Conservation (phyloP, 2,888 invertebrate species). For the Pachliopta kotzebuea region DNA sequence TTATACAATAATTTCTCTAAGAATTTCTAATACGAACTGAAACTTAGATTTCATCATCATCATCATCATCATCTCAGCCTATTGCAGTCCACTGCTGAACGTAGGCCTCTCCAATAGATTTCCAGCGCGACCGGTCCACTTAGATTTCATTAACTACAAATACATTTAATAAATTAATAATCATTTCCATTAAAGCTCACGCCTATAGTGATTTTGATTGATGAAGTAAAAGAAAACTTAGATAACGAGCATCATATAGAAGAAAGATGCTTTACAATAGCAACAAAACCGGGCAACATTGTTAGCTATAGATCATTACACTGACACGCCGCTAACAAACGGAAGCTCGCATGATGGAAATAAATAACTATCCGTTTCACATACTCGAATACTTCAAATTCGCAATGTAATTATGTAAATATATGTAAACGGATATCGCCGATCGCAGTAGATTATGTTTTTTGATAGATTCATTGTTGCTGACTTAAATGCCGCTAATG, state of each 20-base stretch:
- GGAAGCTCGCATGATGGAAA: slow-evolving; percentile 24
- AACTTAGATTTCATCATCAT: not conserved
- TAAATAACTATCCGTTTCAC: slow-evolving; percentile 21
- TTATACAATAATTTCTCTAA: too few species aligned
- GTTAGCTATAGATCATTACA: slow-evolving; percentile 13
- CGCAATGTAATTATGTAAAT: slow-evolving; percentile 22
- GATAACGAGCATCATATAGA: not conserved
- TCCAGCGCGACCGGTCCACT: too few species aligned
- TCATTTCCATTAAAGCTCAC: not conserved
- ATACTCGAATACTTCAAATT: slow-evolving; percentile 23
- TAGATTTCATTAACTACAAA: not conserved
- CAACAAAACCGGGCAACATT: slow-evolving; percentile 6
- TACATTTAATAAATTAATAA: not conserved
- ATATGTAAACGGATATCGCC: slow-evolving; percentile 18
- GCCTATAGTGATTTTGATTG: not conserved
- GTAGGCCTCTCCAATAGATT: too few species aligned
- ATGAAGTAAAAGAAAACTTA: not conserved
- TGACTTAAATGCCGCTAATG: not conserved
- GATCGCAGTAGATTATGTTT: slow-evolving; percentile 10
- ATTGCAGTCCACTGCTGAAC: too few species aligned
- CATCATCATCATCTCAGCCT: too few species aligned
- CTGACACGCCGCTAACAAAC: slow-evolving; percentile 8
- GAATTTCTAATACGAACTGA: too few species aligned
- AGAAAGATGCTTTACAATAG: slow-evolving; percentile 1
- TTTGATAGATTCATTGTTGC: not conserved